A percentile compares a stretch with the other conserved stretches of the same genome.
Conservation (phyloP, 2,113 vertebrate species). For the Proteles cristata region DNA sequence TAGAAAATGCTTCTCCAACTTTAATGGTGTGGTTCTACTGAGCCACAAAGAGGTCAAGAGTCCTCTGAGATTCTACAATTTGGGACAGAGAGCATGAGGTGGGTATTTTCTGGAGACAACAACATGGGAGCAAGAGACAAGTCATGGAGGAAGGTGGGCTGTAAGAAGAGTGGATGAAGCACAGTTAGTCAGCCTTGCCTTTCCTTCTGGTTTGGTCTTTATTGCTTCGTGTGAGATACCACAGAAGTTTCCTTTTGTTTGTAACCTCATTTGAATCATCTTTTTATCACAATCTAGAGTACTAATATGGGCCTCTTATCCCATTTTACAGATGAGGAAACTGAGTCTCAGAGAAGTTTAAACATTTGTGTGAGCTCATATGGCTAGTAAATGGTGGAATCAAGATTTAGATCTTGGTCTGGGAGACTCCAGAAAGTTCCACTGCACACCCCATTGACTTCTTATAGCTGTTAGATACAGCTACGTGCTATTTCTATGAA, state of each 20-base stretch:
- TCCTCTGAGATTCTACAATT: neutral
- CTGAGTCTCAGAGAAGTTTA: neutral
- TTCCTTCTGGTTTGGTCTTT: neutral
- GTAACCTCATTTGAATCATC: neutral
- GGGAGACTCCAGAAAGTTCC: neutral
- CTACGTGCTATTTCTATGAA: neutral
- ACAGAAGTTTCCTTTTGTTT: neutral
- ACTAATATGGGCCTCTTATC: neutral
- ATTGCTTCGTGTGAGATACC: neutral
- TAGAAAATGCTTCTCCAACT: neutral
- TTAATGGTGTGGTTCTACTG: neutral
- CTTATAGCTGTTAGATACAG: neutral
- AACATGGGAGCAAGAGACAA: neutral
- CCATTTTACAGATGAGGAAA: constrained; percentile 29
- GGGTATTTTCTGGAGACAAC: neutral
- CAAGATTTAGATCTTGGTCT: neutral
- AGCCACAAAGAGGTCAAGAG: neutral
- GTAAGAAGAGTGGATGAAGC: neutral
- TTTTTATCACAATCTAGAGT: neutral
- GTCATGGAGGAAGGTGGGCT: neutral
- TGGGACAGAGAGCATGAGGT: neutral
- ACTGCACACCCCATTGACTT: neutral
- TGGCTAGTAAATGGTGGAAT: neutral
- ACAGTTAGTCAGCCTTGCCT: accelerated
- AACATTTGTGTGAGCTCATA: neutral